Percentiles rank a stretch among this genome's conserved stretches.
phyloP scores from a whole-genome alignment of 2,888 invertebrate genomes.

The Meteorus cinctellus region DNA sequence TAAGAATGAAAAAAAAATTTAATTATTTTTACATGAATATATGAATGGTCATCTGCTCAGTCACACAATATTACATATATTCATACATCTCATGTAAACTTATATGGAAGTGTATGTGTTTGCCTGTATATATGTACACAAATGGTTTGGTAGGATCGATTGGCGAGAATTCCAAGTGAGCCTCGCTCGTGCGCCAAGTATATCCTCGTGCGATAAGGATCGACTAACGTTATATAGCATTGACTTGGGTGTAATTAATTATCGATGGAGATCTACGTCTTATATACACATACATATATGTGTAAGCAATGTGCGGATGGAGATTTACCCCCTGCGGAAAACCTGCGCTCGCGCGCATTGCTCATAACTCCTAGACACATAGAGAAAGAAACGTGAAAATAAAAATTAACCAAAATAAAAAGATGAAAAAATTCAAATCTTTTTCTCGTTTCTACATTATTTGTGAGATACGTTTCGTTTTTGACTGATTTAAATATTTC shows the following conservation, averaged over 20 bases:
- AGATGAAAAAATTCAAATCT: constrained; percentile 34
- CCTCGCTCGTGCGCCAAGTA: constrained; percentile 23
- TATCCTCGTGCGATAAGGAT: constrained; percentile 60
- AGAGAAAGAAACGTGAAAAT: constrained; percentile 11
- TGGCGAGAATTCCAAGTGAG: constrained; percentile 33
- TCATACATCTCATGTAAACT: constrained; percentile 2
- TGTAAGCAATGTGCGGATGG: constrained; percentile 48
- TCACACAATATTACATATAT: background rate
- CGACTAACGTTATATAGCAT: constrained; percentile 60
- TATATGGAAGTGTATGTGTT: constrained; percentile 12
- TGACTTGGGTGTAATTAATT: constrained; percentile 68
- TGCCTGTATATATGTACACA: constrained; percentile 16
- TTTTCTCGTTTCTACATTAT: constrained; percentile 23
- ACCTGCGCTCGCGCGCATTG: constrained; percentile 60
- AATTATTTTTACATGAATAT: background rate
- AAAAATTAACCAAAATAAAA: constrained; percentile 40
- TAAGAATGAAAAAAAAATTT: background rate
- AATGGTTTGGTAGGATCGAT: constrained; percentile 25
- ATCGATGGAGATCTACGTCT: constrained; percentile 58
- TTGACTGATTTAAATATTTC: background rate
- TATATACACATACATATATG: constrained; percentile 38
- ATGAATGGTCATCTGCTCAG: constrained; percentile 6
- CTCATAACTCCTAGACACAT: constrained; percentile 62
- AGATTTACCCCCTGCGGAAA: constrained; percentile 65
- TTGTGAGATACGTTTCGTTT: background rate